Conservation (phyloP, 2,797 vertebrate species). For the Gadopsis marmoratus region DNA sequence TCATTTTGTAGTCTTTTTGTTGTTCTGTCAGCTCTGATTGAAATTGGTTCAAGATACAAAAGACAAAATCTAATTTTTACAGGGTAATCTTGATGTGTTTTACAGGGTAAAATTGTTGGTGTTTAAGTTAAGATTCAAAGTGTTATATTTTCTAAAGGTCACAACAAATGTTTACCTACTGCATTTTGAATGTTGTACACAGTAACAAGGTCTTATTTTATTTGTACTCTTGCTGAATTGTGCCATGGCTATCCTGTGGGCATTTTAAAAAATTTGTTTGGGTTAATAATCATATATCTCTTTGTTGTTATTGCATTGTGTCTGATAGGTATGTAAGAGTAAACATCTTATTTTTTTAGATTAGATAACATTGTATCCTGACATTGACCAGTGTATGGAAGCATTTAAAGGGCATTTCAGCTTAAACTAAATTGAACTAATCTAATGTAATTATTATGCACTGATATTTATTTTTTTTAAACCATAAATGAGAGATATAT, state of each 20-base stretch:
- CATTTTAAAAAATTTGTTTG: neutral
- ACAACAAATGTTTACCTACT: constrained; percentile 45
- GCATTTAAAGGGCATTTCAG: neutral
- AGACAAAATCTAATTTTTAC: constrained; percentile 19
- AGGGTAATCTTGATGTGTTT: constrained; percentile 53
- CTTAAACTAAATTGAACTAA: constrained; percentile 25
- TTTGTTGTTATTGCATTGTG: constrained; percentile 21
- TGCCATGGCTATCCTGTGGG: neutral
- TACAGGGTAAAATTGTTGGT: constrained; percentile 55
- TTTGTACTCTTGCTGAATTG: neutral
- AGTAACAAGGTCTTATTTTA: constrained; percentile 10
- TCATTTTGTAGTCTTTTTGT: neutral
- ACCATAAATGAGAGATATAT: constrained; percentile 6
- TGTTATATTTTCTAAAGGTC: neutral
- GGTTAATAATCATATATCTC: neutral
- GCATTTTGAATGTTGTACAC: constrained; percentile 42
- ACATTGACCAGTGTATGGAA: constrained; percentile 3
- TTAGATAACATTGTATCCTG: constrained; percentile 10
- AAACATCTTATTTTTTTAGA: neutral
- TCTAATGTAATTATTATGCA: constrained; percentile 19
- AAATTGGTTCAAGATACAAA: neutral
- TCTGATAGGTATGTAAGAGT: neutral
- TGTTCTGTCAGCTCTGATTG: constrained; percentile 11
- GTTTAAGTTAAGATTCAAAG: constrained; percentile 23
- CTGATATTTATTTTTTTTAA: constrained; percentile 53